phyloP scores from a whole-genome alignment of 2,888 invertebrate species.

The Coenonympha glycerion region DNA sequence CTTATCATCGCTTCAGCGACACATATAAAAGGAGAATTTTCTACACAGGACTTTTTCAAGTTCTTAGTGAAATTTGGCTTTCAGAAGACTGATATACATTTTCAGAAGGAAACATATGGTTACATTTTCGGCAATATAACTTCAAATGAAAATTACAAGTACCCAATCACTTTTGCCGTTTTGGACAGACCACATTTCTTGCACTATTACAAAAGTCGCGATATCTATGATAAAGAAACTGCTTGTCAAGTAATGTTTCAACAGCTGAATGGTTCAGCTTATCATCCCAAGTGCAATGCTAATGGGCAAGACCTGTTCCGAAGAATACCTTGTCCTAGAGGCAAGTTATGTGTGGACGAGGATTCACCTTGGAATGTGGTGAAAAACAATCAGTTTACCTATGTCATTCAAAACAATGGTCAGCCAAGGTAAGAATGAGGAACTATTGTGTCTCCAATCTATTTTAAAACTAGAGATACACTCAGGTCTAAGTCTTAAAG shows the following conservation, averaged over 20 bases:
- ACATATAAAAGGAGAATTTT: slow-evolving; percentile 64
- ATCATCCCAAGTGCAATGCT: slow-evolving; percentile 87
- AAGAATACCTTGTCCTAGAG: slow-evolving; percentile 87
- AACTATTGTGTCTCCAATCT: too few species aligned
- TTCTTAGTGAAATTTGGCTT: slow-evolving; percentile 97
- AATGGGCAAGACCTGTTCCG: slow-evolving; percentile 86
- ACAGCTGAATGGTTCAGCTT: slow-evolving; percentile 87
- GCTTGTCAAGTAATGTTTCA: slow-evolving; percentile 93
- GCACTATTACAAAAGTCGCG: slow-evolving; percentile 89
- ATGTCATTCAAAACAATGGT: slow-evolving; percentile 90
- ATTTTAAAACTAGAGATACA: too few species aligned
- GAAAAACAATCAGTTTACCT: slow-evolving; percentile 93
- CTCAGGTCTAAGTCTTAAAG: too few species aligned
- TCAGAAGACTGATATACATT: slow-evolving; percentile 93
- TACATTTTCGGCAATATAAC: slow-evolving; percentile 98
- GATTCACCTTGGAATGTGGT: slow-evolving; percentile 90
- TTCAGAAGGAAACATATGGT: slow-evolving; percentile 90
- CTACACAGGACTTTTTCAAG: slow-evolving; percentile 84
- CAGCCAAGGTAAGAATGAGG: slow-evolving; percentile 84
- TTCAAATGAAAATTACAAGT: slow-evolving; percentile 78
- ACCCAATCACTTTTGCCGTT: slow-evolving; percentile 89
- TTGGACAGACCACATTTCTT: slow-evolving; percentile 91
- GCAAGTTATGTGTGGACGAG: slow-evolving; percentile 88
- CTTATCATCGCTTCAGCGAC: slow-evolving; percentile 46
- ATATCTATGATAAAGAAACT: slow-evolving; percentile 76